Evolutionary conservation across 2,113 vertebrate genomes (phyloP).

Genomic region (Phalacrocorax aristotelis): DNA sequence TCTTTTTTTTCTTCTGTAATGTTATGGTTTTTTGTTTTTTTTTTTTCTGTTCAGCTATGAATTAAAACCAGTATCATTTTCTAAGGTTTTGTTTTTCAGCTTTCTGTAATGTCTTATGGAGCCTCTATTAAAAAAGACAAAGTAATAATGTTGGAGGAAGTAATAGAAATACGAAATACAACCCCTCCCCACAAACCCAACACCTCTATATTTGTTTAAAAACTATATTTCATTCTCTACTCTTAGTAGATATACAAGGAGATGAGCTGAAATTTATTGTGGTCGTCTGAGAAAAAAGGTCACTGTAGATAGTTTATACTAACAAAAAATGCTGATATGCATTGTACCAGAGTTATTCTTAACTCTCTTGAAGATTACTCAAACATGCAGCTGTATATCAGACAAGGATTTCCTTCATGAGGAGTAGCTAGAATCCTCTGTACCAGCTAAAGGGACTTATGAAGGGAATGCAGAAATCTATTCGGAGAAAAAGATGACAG

Average conservation of each 20-base stretch:
- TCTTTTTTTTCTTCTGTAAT: neutral
- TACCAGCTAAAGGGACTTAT: neutral
- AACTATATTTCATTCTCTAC: neutral
- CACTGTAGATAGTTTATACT: neutral
- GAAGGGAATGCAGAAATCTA: neutral
- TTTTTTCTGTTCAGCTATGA: neutral
- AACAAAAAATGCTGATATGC: neutral
- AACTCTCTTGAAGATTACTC: neutral
- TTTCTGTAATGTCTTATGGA: neutral
- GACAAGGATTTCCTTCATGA: neutral
- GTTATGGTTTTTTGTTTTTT: neutral
- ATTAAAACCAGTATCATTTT: neutral
- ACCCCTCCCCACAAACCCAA: neutral
- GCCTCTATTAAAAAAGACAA: neutral
- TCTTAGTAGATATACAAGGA: neutral
- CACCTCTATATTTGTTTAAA: neutral
- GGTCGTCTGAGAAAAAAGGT: neutral
- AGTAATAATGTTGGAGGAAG: neutral
- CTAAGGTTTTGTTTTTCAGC: neutral
- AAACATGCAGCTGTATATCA: neutral
- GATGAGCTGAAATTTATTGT: neutral
- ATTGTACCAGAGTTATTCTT: neutral
- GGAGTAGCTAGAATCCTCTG: neutral
- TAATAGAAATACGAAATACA: neutral
- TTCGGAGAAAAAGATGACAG: neutral